These are phyloP conservation scores for Camelus bactrianus DNA, from an alignment of 2,113 vertebrate species.

Conservation along the genomic window DNA sequence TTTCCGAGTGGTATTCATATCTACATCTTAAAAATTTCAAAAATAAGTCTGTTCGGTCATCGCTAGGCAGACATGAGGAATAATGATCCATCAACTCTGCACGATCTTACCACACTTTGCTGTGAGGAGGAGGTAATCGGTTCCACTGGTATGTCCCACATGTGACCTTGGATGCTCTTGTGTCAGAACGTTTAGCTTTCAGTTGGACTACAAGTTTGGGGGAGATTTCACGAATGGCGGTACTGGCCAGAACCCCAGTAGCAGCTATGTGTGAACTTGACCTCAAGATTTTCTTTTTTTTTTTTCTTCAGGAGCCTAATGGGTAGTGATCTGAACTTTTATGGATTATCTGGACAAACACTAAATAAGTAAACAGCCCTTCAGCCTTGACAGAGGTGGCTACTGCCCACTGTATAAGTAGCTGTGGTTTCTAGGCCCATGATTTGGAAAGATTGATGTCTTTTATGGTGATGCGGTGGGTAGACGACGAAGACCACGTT, in stretches of 20 bases:
- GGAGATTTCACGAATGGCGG: background rate
- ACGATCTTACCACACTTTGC: background rate
- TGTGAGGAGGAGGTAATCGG: background rate
- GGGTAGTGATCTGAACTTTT: background rate
- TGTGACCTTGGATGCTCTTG: background rate
- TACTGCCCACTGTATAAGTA: background rate
- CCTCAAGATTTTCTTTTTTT: background rate
- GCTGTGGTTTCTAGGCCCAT: background rate
- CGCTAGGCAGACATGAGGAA: background rate
- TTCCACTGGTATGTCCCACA: background rate
- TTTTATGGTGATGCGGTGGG: background rate
- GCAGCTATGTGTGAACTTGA: background rate
- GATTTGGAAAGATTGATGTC: constrained; percentile 30
- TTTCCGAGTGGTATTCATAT: background rate
- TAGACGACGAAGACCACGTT: constrained; percentile 30
- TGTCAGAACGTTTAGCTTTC: background rate
- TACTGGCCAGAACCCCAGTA: background rate
- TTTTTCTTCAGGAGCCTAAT: background rate
- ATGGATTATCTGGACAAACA: background rate
- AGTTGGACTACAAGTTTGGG: background rate
- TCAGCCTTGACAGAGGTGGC: background rate
- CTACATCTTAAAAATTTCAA: background rate
- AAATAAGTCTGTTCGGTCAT: background rate
- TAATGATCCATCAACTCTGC: background rate
- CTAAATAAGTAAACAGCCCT: constrained; percentile 4